Percentiles rank a stretch among this genome's conserved stretches.
Conservation (phyloP, 2,797 vertebrate genomes). For the Triplophysa yarkandensis region DNA sequence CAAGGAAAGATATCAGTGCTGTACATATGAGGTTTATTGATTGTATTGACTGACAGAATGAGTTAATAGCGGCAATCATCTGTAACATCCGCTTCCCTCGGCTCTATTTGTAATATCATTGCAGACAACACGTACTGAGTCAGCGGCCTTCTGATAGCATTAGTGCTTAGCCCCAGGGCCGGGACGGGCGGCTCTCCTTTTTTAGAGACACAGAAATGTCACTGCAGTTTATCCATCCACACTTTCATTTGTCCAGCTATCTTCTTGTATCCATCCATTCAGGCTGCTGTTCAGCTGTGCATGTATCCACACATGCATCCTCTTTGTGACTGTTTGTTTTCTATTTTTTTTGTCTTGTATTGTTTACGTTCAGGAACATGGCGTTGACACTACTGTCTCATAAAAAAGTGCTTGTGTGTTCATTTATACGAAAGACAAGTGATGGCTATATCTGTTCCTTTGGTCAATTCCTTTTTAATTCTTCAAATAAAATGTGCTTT, state of each 20-base stretch:
- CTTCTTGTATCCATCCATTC: constrained; percentile 26
- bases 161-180: constrained; percentile 35
- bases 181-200: constrained; percentile 6
- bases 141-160: constrained; percentile 26
- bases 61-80: constrained; percentile 19
- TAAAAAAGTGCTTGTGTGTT: constrained; percentile 12
- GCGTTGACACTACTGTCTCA: constrained; percentile 53
- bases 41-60: constrained; percentile 19
- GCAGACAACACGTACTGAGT: constrained; percentile 32
- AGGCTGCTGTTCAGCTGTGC: constrained; percentile 24
- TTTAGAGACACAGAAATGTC: constrained; percentile 35
- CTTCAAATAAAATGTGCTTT: background rate
- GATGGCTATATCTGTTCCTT: constrained; percentile 42
- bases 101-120: constrained; percentile 31
- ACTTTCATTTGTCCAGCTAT: constrained; percentile 25
- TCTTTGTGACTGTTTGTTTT: constrained; percentile 36
- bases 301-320: background rate
- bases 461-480: background rate
- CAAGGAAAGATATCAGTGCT: background rate
- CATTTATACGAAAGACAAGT: constrained; percentile 16
- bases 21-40: background rate
- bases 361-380: constrained; percentile 41
- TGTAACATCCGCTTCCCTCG: constrained; percentile 26
- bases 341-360: constrained; percentile 27
- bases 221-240: constrained; percentile 20